A percentile compares a stretch with the other conserved stretches of the same genome.
These are phyloP conservation scores for Laupala kohalensis DNA, from an alignment of 1,140 invertebrate species.

Conservation along the genomic window DNA sequence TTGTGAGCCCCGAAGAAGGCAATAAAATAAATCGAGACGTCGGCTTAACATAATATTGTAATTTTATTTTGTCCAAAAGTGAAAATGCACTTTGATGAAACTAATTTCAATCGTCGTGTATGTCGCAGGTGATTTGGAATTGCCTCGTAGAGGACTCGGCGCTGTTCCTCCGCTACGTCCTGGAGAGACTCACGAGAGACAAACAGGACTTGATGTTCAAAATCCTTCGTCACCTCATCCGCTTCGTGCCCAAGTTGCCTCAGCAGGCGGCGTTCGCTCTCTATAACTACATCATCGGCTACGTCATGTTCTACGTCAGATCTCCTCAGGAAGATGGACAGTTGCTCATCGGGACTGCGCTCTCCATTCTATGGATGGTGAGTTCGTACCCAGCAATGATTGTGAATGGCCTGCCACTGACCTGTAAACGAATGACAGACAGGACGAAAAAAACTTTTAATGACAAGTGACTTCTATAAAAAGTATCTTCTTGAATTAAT, in stretches of 20 bases:
- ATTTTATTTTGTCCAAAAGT: too few relatives aligned
- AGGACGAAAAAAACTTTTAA: too few relatives aligned
- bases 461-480: too few relatives aligned
- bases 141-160: conserved; percentile 96
- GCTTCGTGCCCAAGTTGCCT: conserved; percentile 84
- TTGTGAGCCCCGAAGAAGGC: too few relatives aligned
- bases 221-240: conserved; percentile 77
- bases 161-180: conserved; percentile 86
- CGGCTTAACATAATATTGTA: too few relatives aligned
- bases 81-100: not conserved
- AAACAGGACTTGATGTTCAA: conserved; percentile 94
- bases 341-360: conserved; percentile 80
- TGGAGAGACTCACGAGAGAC: conserved; percentile 90
- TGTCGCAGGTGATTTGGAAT: conserved; percentile 78
- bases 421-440: too few relatives aligned
- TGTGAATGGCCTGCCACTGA: too few relatives aligned
- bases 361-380: conserved; percentile 95
- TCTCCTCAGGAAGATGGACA: conserved; percentile 88
- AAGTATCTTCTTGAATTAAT: too few relatives aligned
- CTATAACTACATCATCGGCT: conserved; percentile 98
- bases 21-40: too few relatives aligned
- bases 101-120: too few relatives aligned
- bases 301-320: conserved; percentile 97
- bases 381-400: too few relatives aligned
- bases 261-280: conserved; percentile 97